A percentile compares a stretch with the other conserved stretches of the same genome.
phyloP scores from a whole-genome alignment of 2,888 invertebrate genomes.

The Cosmopolites sordidus region DNA sequence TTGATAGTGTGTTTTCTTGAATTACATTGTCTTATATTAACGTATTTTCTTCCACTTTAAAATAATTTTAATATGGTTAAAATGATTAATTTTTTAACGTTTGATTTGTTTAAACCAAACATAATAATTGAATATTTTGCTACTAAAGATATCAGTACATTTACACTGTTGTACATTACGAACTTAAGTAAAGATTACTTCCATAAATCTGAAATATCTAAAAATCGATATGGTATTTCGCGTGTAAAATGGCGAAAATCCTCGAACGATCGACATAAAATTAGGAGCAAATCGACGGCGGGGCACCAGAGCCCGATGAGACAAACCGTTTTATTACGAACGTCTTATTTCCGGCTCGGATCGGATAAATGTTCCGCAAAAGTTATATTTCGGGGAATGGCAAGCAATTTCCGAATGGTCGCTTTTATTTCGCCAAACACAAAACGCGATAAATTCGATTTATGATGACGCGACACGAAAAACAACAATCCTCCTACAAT shows the following conservation, averaged over 20 bases:
- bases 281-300: background rate
- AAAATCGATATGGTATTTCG: too few relatives aligned
- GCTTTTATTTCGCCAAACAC: constrained; percentile 8
- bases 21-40: too few relatives aligned
- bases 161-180: too few relatives aligned
- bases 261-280: background rate
- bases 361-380: constrained; percentile 15
- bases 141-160: too few relatives aligned
- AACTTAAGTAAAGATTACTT: too few relatives aligned
- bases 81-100: too few relatives aligned
- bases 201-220: too few relatives aligned
- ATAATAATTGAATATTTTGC: too few relatives aligned
- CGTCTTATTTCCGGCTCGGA: constrained; percentile 7
- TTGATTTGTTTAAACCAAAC: too few relatives aligned
- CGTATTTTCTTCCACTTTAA: too few relatives aligned
- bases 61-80: too few relatives aligned
- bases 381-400: constrained; percentile 14
- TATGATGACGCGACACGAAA: constrained; percentile 7
- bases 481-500: background rate
- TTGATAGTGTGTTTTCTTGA: too few relatives aligned
- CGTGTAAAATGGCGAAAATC: background rate
- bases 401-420: constrained; percentile 14
- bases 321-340: background rate
- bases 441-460: constrained; percentile 10
- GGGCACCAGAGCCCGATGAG: background rate